phyloP scores from a whole-genome alignment of 2,113 vertebrate species.

The Proterorhinus semilunaris region DNA sequence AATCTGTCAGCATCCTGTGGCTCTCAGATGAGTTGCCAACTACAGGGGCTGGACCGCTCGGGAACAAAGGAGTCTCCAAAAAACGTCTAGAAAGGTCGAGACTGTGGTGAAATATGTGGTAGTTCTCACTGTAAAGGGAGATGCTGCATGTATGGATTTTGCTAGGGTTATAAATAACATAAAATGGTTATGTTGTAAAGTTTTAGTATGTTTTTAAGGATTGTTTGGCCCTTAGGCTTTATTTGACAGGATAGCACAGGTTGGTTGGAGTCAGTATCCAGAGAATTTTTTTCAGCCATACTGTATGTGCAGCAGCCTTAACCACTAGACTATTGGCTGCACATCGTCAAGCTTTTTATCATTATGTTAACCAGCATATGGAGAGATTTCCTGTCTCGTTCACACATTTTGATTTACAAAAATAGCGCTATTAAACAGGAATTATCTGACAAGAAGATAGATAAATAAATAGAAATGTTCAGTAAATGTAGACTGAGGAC shows the following conservation, averaged over 20 bases:
- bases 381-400: too few relatives aligned
- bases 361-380: too few relatives aligned
- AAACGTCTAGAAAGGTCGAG: slow-evolving; percentile 48
- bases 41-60: slow-evolving; percentile 49
- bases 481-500: background rate
- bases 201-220: background rate
- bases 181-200: slow-evolving; percentile 16
- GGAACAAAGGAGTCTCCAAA: slow-evolving; percentile 56
- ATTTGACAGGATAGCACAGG: too few relatives aligned
- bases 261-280: too few relatives aligned
- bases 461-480: background rate
- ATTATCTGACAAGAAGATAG: too few relatives aligned
- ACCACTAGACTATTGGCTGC: too few relatives aligned
- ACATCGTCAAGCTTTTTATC: too few relatives aligned
- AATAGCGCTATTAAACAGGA: too few relatives aligned
- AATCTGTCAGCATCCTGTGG: slow-evolving; percentile 65
- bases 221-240: too few relatives aligned
- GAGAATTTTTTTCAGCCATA: too few relatives aligned
- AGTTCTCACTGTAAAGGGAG: slow-evolving; percentile 43
- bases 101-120: slow-evolving; percentile 62
- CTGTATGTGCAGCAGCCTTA: too few relatives aligned
- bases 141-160: slow-evolving; percentile 57
- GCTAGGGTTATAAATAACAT: slow-evolving; percentile 30
- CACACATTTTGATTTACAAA: too few relatives aligned
- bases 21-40: slow-evolving; percentile 78